Base-by-base conservation (phyloP, 2,797 vertebrate genomes). In the Hybognathus amarus region DNA sequence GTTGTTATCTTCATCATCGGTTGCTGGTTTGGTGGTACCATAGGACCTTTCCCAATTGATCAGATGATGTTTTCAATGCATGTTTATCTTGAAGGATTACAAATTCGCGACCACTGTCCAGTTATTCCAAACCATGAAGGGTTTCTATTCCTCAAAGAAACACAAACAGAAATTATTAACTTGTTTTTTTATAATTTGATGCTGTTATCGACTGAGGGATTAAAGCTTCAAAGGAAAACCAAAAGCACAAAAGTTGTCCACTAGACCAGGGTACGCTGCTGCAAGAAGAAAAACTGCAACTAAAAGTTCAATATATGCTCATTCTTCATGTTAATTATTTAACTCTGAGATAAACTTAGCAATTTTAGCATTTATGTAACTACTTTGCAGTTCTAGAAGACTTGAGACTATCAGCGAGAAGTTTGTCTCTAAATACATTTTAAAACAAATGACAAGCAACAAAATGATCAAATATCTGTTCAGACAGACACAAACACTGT, bases 1-100 rank as follows among this genome's bases (percentile, higher is more conserved):
- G 24, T 45, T 59, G 80, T 88, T 91, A 91, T 92, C 85, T 88
- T 91, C n/a, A 91, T 90, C 89, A 66, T 83, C 73, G 74, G 33
- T 2, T 80, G 77, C 84, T 69, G 90, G 91, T 91, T 87, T 87
- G 36, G 68, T 80, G 85, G 85, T 24, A 7, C 36, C 81, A 13
- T 42, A 54, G 40, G 84, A 85, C 75, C 80, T 85, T 56, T 36
- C 15, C 50, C 30, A 36, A 24, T 56, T 75, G 18, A 67, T 67
- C 5, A n/a, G 17, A 33, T 66, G 11, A 73, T 52, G 45, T 22
- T 30, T 54, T 56, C 20, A 38, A 20, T 56, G 52, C 73, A 15
- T 38, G 20, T 7, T 74, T 20, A 0, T 30, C 47, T 74, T 8
- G 33, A 54, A 74, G 30, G 47, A 15, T 54, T 36, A 8, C 47